Conservation (phyloP, 2,888 invertebrate genomes). For the Xylota segnis region DNA sequence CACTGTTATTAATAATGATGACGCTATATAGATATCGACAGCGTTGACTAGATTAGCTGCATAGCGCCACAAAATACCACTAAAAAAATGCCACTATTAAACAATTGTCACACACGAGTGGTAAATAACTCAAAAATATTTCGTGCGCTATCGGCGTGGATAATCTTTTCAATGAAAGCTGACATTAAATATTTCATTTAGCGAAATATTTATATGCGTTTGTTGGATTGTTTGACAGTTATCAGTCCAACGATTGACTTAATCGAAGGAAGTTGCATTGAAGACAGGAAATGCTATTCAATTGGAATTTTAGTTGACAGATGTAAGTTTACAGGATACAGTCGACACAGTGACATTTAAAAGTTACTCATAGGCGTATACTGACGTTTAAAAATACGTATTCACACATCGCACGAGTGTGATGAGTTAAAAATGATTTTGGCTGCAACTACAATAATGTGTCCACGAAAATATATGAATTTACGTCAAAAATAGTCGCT, state of each 20-base stretch:
- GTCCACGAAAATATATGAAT: slow-evolving; percentile 8
- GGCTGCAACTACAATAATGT: background rate
- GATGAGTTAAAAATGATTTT: slow-evolving; percentile 14
- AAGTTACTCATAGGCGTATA: background rate
- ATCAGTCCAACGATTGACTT: background rate
- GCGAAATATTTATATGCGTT: slow-evolving; percentile 12
- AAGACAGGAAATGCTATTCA: slow-evolving; percentile 2
- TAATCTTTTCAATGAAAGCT: slow-evolving; percentile 41
- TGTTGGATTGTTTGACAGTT: background rate
- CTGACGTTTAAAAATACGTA: background rate
- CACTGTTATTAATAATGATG: slow-evolving; percentile 71
- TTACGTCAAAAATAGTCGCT: slow-evolving; percentile 28
- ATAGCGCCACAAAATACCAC: slow-evolving; percentile 54
- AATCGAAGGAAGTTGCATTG: slow-evolving; percentile 14
- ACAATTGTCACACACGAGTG: slow-evolving; percentile 45
- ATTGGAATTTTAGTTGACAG: background rate
- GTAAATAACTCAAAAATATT: slow-evolving; percentile 52
- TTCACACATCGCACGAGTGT: background rate
- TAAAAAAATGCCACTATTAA: slow-evolving; percentile 18
- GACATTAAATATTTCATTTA: slow-evolving; percentile 29
- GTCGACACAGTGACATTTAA: no score
- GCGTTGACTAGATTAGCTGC: slow-evolving; percentile 55
- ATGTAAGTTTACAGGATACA: background rate
- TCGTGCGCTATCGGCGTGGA: slow-evolving; percentile 29
- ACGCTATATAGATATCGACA: slow-evolving; percentile 58